Conservation (phyloP, 2,888 invertebrate genomes). For the Erebia epiphron region DNA sequence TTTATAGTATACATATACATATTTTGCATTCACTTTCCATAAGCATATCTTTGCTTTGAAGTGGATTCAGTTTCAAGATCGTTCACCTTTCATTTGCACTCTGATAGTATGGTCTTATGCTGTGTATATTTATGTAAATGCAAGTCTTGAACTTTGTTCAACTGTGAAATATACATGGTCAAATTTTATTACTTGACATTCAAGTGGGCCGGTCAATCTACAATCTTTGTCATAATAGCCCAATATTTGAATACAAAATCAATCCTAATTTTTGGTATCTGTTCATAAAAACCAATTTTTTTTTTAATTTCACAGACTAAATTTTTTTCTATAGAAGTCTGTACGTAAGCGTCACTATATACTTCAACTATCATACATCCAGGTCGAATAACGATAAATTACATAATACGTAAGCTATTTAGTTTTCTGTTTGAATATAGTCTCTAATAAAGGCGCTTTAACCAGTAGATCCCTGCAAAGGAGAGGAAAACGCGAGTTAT, state of each 20-base stretch:
- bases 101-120: constrained; percentile 4
- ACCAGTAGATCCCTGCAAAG: constrained; percentile 32
- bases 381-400: too few relatives aligned
- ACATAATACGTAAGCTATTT: too few relatives aligned
- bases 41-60: constrained; percentile 55
- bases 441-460: constrained; percentile 15
- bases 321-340: too few relatives aligned
- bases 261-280: too few relatives aligned
- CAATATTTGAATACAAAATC: too few relatives aligned
- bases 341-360: too few relatives aligned
- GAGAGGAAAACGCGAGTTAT: constrained; percentile 42
- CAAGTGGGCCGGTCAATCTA: constrained; percentile 1
- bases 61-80: constrained; percentile 56
- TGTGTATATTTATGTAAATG: constrained; percentile 15
- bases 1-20: constrained; percentile 54
- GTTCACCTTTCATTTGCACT: constrained; percentile 48
- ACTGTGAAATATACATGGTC: constrained; percentile 11
- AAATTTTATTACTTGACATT: constrained; percentile 17
- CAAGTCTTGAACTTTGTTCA: constrained; percentile 22
- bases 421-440: neutral
- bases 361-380: too few relatives aligned
- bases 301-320: too few relatives aligned
- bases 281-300: too few relatives aligned
- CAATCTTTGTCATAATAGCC: too few relatives aligned
- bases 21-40: constrained; percentile 69